Evolutionary conservation across 2,797 vertebrate species (phyloP).

Genomic region (Syngnathus acus): DNA sequence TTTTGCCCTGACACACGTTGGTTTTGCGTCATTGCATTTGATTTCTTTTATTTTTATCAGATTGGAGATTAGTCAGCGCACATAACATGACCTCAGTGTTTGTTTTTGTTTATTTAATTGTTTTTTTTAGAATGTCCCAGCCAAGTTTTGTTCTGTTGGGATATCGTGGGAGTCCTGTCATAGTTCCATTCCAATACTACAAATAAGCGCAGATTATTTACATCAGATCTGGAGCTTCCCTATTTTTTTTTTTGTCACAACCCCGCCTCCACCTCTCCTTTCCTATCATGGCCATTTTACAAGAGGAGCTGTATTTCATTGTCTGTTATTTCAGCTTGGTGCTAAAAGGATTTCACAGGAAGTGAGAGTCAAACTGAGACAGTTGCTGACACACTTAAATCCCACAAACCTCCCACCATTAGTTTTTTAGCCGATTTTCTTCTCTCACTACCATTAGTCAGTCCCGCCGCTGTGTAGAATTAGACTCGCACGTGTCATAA

Average conservation of each 20-base stretch:
- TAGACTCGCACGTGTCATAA: not conserved
- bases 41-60: not conserved
- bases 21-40: not conserved
- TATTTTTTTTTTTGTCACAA: not conserved
- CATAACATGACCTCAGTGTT: not conserved
- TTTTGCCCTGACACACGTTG: not conserved
- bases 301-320: conserved; percentile 6
- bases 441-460: not conserved
- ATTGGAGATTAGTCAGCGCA: not conserved
- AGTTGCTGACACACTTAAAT: conserved; percentile 9
- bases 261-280: not conserved
- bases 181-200: conserved; percentile 19
- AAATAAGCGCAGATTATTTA: conserved; percentile 1
- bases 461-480: not conserved
- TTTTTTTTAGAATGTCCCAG: conserved; percentile 26
- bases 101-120: not conserved
- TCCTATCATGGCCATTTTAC: conserved; percentile 9
- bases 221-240: not conserved
- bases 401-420: conserved; percentile 9
- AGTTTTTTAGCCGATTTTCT: not conserved
- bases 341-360: conserved; percentile 7
- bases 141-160: conserved; percentile 32
- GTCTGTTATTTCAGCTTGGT: conserved; percentile 11
- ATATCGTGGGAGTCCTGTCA: conserved; percentile 26
- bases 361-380: conserved; percentile 14